Evolutionary conservation across 1,140 invertebrate genomes (phyloP), one percentile per base, ranked within the genome.

Genomic region (Drosophila dunni): DNA sequence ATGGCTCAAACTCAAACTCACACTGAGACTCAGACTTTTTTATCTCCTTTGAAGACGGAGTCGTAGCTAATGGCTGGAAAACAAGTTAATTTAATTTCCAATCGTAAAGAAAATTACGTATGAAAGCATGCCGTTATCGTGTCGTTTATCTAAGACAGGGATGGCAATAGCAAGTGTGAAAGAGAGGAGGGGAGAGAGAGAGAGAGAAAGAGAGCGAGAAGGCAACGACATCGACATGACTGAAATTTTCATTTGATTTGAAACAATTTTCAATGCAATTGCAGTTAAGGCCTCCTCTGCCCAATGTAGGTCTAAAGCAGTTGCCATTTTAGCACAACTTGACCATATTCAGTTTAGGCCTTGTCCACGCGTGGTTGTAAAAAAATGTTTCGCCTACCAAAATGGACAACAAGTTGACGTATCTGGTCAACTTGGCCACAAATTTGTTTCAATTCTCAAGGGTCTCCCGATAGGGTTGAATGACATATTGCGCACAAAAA

Each of bases 31-130:
- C 24, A 29, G 6, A 29, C 24, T 29, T 5, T 29, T 29, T 29
- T 29, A 29, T 29, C 24, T 29, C 24, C 24, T 29, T 29, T 29
- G 38, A 9, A 51, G 36, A 29, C 24, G 54, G 20, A 50, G 36
- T 8, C 20, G 56, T 20, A 17, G 40, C 24, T 72, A 72, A 72
- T 72, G 56, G 74, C 65, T 81, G 69, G 63, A 29, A 86, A 86
- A 86, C 83, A 82, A 86, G 83, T 86, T 86, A 88, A 86, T 86
- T 86, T 89, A 79, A 86, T 86, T 79, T 89, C 76, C 83, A 89
- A 76, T 85, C 83, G 86, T 83, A 83, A 89, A 89, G 68, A 69
- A 86, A 86, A 89, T 86, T 86, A 86, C 83, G 80, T 86, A 89
- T 89, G 73, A 86, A 88, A 76, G 80, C 68, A 67, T 60, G 83